phyloP scores from a whole-genome alignment of 2,888 invertebrate genomes.

The Ophion costatus region DNA sequence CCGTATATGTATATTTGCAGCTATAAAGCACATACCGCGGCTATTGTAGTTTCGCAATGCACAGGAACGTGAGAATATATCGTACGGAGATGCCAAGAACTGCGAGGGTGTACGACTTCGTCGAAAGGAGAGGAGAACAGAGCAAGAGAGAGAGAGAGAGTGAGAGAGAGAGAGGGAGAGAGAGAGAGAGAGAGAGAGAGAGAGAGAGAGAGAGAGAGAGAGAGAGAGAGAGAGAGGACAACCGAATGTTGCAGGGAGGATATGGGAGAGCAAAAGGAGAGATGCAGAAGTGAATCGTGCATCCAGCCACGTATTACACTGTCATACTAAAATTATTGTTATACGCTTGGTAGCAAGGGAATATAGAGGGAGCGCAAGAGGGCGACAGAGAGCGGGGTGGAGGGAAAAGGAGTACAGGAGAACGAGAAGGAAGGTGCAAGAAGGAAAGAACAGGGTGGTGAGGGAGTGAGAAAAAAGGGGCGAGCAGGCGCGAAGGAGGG shows the following conservation, averaged over 20 bases:
- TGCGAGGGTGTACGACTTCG: not conserved
- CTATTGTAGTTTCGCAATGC: conserved; percentile 13
- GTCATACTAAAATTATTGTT: conserved; percentile 63
- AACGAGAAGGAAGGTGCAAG: conserved; percentile 1
- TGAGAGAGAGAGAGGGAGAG: no score
- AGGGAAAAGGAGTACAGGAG: not conserved
- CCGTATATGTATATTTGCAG: not conserved
- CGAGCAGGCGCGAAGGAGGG: not conserved
- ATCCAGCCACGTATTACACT: conserved; percentile 50
- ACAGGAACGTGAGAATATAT: conserved; percentile 32
- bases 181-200: no score
- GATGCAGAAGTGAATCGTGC: conserved; percentile 55
- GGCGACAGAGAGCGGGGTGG: not conserved
- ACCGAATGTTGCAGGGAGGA: conserved; percentile 13
- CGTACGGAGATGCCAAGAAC: conserved; percentile 32
- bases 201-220: not conserved
- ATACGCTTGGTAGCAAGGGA: conserved; percentile 41
- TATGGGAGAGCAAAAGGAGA: conserved; percentile 16
- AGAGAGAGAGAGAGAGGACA: conserved; percentile 10
- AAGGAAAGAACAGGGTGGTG: not conserved
- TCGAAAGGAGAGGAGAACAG: not conserved
- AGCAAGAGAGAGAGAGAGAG: no score
- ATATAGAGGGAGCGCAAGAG: conserved; percentile 12
- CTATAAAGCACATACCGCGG: conserved; percentile 3
- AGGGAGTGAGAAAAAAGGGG: not conserved